A percentile compares a stretch with the other conserved stretches of the same genome.
Conservation (phyloP, 1,140 invertebrate species). For the Pinna nobilis region DNA sequence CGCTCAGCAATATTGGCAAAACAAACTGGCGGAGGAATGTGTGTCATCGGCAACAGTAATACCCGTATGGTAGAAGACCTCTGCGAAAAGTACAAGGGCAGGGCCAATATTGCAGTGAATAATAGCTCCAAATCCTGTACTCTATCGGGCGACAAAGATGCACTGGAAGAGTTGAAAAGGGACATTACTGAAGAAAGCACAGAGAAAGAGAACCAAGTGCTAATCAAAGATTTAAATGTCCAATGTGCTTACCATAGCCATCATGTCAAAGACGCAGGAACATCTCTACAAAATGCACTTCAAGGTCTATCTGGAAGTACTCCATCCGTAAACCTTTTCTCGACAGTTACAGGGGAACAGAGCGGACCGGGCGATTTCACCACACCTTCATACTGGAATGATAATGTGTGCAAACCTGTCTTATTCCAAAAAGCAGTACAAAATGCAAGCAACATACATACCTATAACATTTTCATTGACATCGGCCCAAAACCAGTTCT, state of each 20-base stretch:
- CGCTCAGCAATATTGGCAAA: constrained; percentile 32
- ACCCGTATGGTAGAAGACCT: constrained; percentile 20
- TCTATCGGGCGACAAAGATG: constrained; percentile 40
- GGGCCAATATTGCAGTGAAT: constrained; percentile 43
- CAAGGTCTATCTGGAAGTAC: constrained; percentile 1
- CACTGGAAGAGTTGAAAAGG: constrained; percentile 21
- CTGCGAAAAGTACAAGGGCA: constrained; percentile 22
- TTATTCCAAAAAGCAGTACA: constrained; percentile 47
- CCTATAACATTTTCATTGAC: constrained; percentile 53
- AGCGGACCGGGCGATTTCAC: not conserved
- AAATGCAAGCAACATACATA: constrained; percentile 18
- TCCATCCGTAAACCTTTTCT: constrained; percentile 45
- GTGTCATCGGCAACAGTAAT: constrained; percentile 35
- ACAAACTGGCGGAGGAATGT: constrained; percentile 42
- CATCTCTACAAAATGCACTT: constrained; percentile 29
- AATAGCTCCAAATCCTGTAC: constrained; percentile 35
- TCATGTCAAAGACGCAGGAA: constrained; percentile 46
- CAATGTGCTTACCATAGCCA: constrained; percentile 61
- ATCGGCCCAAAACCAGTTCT: constrained; percentile 58
- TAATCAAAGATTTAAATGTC: constrained; percentile 23
- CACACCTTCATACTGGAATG: constrained; percentile 45
- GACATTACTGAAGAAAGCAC: not conserved
- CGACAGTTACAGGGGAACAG: constrained; percentile 50
- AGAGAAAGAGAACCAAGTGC: constrained; percentile 14
- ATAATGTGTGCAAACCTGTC: constrained; percentile 52